Conservation (phyloP, 2,888 invertebrate genomes). For the Azorinus chamasolen region DNA sequence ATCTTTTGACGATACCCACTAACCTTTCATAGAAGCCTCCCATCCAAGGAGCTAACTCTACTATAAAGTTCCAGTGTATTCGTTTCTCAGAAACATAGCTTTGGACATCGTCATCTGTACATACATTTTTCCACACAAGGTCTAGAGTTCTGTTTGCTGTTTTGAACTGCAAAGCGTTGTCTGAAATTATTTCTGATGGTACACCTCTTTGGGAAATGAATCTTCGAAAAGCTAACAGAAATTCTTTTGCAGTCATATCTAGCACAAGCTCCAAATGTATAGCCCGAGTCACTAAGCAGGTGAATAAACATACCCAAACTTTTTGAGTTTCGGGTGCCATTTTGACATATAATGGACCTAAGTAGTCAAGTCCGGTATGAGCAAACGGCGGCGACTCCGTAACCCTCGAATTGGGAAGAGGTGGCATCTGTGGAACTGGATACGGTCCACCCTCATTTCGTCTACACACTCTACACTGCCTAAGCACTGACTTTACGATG, state of each 20-base stretch:
- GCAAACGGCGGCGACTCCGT: conserved; percentile 28
- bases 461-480: too few relatives aligned
- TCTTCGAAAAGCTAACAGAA: too few relatives aligned
- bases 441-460: conserved; percentile 29
- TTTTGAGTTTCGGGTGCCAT: background rate
- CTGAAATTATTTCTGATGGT: background rate
- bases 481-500: too few relatives aligned
- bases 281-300: conserved; percentile 4
- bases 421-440: too few relatives aligned
- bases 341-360: conserved; percentile 41
- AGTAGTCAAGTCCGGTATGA: conserved; percentile 34
- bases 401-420: conserved; percentile 33
- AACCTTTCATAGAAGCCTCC: too few relatives aligned
- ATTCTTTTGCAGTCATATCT: too few relatives aligned
- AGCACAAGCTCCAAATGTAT: too few relatives aligned
- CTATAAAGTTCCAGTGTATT: too few relatives aligned
- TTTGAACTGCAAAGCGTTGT: conserved; percentile 11
- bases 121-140: background rate
- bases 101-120: conserved; percentile 12
- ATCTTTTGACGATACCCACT: too few relatives aligned
- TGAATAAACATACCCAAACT: conserved; percentile 11
- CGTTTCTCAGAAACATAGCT: conserved; percentile 25
- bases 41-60: too few relatives aligned
- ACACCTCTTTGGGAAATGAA: background rate
- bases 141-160: background rate